A percentile compares a stretch with the other conserved stretches of the same genome.
Conservation (phyloP, 1,140 invertebrate genomes). For the Maconellicoccus hirsutus region DNA sequence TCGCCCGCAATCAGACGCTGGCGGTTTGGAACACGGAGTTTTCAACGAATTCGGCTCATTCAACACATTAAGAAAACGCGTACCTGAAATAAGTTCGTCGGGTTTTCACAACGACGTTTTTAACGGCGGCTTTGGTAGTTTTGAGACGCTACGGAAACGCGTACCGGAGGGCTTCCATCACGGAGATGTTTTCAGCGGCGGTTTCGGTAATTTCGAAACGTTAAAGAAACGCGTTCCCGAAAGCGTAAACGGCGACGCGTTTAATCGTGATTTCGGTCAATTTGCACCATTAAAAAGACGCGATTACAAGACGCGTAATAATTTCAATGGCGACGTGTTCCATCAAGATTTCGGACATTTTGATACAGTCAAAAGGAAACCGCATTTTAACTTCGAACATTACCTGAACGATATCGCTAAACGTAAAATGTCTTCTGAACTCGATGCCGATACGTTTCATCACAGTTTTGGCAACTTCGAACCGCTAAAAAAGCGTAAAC, state of each 20-base stretch:
- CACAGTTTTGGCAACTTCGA: constrained; percentile 33
- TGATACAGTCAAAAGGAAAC: constrained; percentile 29
- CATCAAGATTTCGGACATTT: constrained; percentile 36
- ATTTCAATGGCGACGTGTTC: constrained; percentile 38
- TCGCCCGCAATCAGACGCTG: constrained; percentile 27
- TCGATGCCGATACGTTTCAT: constrained; percentile 30
- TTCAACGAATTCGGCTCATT: constrained; percentile 30
- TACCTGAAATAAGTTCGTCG: constrained; percentile 28
- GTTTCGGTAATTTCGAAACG: constrained; percentile 34
- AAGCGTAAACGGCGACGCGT: constrained; percentile 31
- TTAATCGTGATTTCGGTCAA: constrained; percentile 22
- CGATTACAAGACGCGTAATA: constrained; percentile 11
- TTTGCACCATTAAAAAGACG: constrained; percentile 26
- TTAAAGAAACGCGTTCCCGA: constrained; percentile 33
- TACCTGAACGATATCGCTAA: neutral
- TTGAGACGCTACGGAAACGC: constrained; percentile 35
- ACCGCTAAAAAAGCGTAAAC: constrained; percentile 33
- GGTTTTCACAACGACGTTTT: constrained; percentile 40
- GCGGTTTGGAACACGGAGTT: neutral
- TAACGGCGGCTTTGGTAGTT: constrained; percentile 37
- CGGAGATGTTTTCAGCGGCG: constrained; percentile 30
- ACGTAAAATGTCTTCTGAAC: constrained; percentile 30
- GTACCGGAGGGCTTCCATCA: constrained; percentile 33
- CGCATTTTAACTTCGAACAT: constrained; percentile 27
- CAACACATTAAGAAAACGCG: constrained; percentile 33